phyloP scores from a whole-genome alignment of 2,888 invertebrate species.

The Villa cingulata region DNA sequence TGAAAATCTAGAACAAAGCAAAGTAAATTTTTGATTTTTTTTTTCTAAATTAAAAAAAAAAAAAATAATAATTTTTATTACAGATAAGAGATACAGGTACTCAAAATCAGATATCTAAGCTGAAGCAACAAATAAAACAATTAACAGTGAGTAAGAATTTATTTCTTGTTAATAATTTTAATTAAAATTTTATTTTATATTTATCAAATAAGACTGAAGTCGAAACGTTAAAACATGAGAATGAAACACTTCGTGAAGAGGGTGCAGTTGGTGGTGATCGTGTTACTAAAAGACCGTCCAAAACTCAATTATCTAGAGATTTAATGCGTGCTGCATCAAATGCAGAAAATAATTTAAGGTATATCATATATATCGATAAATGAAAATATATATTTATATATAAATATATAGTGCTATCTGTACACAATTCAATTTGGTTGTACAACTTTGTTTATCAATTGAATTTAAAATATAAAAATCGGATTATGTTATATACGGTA shows the following conservation, averaged over 20 bases:
- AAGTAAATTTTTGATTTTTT: conserved; percentile 39
- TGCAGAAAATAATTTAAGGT: conserved; percentile 53
- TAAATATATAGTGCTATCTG: no score
- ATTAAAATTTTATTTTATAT: no score
- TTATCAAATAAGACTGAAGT: conserved; percentile 39
- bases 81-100: conserved; percentile 48
- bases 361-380: no score
- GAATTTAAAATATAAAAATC: no score
- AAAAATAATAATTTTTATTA: no score
- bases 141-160: conserved; percentile 53
- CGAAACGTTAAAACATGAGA: conserved; percentile 39
- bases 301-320: conserved; percentile 43
- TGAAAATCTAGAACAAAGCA: conserved; percentile 43
- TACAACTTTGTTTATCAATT: no score
- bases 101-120: conserved; percentile 46
- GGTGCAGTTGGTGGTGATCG: conserved; percentile 37
- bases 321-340: conserved; percentile 47
- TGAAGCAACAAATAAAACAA: conserved; percentile 56
- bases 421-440: no score
- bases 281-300: conserved; percentile 32
- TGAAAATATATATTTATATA: no score
- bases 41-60: no score
- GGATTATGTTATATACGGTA: no score
- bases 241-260: conserved; percentile 37
- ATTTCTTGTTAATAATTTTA: no score